These are phyloP conservation scores for Pheosia tremula DNA, from an alignment of 2,888 invertebrate genomes.

Conservation along the genomic window DNA sequence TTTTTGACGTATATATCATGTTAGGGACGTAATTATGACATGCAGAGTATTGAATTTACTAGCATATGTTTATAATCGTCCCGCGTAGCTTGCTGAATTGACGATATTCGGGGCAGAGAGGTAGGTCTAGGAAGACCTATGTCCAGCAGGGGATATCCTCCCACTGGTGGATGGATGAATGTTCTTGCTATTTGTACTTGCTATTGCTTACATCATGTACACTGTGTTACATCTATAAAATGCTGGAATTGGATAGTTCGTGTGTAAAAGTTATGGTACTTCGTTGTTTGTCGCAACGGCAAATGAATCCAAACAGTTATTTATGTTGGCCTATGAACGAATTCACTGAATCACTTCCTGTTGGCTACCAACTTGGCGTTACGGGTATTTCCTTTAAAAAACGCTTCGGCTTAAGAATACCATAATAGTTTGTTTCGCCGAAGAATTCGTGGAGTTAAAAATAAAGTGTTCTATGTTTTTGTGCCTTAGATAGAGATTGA, in stretches of 20 bases:
- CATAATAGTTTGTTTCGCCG: slow-evolving; percentile 10
- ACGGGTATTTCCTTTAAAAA: slow-evolving; percentile 23
- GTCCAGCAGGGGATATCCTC: too few relatives aligned
- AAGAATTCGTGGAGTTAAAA: neutral
- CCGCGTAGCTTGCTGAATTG: too few relatives aligned
- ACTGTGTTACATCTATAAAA: too few relatives aligned
- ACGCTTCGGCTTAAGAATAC: slow-evolving; percentile 12
- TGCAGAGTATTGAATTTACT: too few relatives aligned
- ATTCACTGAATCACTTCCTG: slow-evolving; percentile 33
- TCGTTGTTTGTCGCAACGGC: slow-evolving; percentile 15
- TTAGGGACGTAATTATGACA: too few relatives aligned
- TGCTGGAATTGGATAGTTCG: neutral
- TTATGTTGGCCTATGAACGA: slow-evolving; percentile 22
- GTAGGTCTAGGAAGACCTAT: too few relatives aligned
- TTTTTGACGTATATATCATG: too few relatives aligned
- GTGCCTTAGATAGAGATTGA: neutral
- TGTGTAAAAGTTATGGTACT: neutral
- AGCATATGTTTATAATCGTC: too few relatives aligned
- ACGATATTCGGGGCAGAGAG: too few relatives aligned
- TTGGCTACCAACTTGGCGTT: slow-evolving; percentile 22
- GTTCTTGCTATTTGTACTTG: too few relatives aligned
- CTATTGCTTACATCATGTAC: too few relatives aligned
- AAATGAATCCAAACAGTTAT: slow-evolving; percentile 27
- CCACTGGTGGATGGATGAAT: too few relatives aligned
- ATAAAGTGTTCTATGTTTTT: neutral